Evolutionary conservation across 2,797 vertebrate species (phyloP), one percentile per base, ranked within the genome.

Genomic region (Hybognathus amarus): DNA sequence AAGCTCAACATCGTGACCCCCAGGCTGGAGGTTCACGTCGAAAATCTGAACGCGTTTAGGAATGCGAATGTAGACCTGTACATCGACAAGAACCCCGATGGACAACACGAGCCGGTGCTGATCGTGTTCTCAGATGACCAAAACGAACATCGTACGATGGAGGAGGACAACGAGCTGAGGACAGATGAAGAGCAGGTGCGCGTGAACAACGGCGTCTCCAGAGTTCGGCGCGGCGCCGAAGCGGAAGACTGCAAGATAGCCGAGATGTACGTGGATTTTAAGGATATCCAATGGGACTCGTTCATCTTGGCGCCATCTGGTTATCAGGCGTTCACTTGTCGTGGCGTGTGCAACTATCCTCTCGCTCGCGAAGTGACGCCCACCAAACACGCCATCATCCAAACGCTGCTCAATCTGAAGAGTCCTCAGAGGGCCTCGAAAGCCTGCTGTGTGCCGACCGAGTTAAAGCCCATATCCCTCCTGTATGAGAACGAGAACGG

Each of bases 371-470:
- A 97, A 4, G 96, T 97, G 82, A 96, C 97, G 0, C 97, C 97
- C 0, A 99, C 98, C 18, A 97, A 96, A 69, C 97, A 99, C 0
- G 98, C 97, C 24, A 96, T 97, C 8, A 95, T 98, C 86, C 97
- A 98, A 93, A 95, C 97, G 40, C 90, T 96, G 87, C 92, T 97
- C 82, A 97, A 96, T 80, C 83, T 96, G 82, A 97, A 95, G 89
- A 96, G 94, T 85, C 96, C 97, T 38, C 94, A 98, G 89, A 97
- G 91, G 89, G 96, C 93, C 47, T 95, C 96, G 13, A 95, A 93
- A 88, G 96, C 96, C 87, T 99, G 97, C 91, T 99, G 98, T 2
- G 97, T 99, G 20, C 97, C 98, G 81, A 99, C 97, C 7, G 98
- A 97, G 89, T 86, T 99, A 70, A 96, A 98, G 52, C 96, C 98